Conservation (phyloP, 2,888 invertebrate genomes). For the Ectemnius cavifrons region DNA sequence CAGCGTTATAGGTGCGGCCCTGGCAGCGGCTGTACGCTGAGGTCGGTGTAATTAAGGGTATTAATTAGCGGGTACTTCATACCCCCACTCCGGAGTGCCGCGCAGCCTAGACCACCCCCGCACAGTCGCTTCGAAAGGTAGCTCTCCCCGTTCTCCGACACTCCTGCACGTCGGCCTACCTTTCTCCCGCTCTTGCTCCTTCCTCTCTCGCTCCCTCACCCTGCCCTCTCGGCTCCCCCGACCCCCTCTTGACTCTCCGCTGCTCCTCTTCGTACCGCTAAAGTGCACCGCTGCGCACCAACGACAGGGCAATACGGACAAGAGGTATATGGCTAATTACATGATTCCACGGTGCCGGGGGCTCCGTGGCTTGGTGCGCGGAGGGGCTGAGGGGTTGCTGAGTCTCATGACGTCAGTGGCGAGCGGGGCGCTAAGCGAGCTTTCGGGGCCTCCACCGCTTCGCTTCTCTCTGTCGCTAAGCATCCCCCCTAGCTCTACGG, state of each 20-base stretch:
- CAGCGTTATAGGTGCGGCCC: slow-evolving; percentile 61
- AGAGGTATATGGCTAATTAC: slow-evolving; percentile 76
- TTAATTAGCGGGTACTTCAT: slow-evolving; percentile 77
- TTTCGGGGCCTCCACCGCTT: slow-evolving; percentile 13
- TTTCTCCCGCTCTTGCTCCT: slow-evolving; percentile 27
- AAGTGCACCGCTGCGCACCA: slow-evolving; percentile 70
- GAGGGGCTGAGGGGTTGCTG: slow-evolving; percentile 48
- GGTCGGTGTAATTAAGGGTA: slow-evolving; percentile 77
- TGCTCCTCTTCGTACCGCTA: slow-evolving; percentile 57
- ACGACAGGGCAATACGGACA: slow-evolving; percentile 73
- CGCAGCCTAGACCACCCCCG: slow-evolving; percentile 28
- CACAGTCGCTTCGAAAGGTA: slow-evolving; percentile 30
- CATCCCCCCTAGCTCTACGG: neutral
- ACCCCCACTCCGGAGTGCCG: slow-evolving; percentile 50
- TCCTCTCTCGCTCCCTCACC: slow-evolving; percentile 17
- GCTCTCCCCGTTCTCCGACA: slow-evolving; percentile 43
- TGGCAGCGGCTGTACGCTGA: slow-evolving; percentile 63
- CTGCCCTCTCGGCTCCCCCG: too few species aligned
- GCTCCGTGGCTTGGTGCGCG: slow-evolving; percentile 32
- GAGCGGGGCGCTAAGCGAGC: slow-evolving; percentile 27
- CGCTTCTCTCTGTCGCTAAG: too few species aligned
- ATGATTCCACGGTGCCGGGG: slow-evolving; percentile 72
- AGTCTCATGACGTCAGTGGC: slow-evolving; percentile 61
- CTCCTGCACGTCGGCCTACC: slow-evolving; percentile 18
- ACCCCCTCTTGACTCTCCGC: slow-evolving; percentile 29